phyloP scores from a whole-genome alignment of 2,113 vertebrate genomes.

The Corythornis madagascariensis region DNA sequence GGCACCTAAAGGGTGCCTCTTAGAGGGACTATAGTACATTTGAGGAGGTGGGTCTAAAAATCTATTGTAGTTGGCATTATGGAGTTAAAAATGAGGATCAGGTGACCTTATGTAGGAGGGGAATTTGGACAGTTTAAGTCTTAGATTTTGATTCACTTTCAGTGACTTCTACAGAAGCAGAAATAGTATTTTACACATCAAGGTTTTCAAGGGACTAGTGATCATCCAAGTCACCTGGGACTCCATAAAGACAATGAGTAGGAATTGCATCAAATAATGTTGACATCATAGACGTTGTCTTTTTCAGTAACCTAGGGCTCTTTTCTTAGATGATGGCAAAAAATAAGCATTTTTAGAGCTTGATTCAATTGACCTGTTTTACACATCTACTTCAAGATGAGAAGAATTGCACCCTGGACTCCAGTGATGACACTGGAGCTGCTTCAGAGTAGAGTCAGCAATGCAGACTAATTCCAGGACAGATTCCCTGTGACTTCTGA shows the following conservation, averaged over 20 bases:
- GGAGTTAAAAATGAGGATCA: background rate
- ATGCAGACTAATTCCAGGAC: background rate
- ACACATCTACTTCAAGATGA: background rate
- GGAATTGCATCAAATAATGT: background rate
- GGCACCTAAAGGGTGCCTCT: background rate
- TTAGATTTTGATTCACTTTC: background rate
- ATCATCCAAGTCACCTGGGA: background rate
- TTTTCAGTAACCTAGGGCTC: background rate
- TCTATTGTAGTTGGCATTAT: accelerated
- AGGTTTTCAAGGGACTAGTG: background rate
- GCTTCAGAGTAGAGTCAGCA: background rate
- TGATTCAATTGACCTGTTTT: background rate
- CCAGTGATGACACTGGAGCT: background rate
- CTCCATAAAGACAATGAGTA: background rate
- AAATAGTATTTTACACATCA: background rate
- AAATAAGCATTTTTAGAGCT: background rate
- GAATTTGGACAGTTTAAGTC: background rate
- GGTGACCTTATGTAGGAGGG: background rate
- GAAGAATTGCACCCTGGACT: background rate
- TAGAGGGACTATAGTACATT: background rate
- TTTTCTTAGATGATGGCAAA: background rate
- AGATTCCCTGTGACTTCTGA: background rate
- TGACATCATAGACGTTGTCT: background rate
- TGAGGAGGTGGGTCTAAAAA: background rate
- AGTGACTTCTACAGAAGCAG: background rate